phyloP scores from a whole-genome alignment of 2,888 invertebrate species.

The Dasypogon diadema region DNA sequence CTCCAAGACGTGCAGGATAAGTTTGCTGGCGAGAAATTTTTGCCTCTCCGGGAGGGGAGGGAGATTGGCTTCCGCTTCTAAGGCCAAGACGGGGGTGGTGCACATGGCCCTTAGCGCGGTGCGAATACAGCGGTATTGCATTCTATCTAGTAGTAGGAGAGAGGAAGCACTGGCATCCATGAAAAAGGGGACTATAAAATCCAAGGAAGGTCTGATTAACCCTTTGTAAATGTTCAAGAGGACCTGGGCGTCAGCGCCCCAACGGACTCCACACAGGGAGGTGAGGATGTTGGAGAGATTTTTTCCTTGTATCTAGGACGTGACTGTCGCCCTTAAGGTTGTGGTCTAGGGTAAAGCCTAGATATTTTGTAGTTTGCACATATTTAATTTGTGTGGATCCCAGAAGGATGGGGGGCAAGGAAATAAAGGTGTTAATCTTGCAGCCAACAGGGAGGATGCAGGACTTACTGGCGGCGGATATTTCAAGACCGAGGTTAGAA shows the following conservation, averaged over 20 bases:
- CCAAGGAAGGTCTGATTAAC: neutral
- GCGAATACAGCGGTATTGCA: neutral
- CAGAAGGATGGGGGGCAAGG: neutral
- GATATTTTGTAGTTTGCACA: neutral
- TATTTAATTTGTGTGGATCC: neutral
- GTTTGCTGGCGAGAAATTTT: no score
- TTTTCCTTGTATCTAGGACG: no score
- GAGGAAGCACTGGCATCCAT: neutral
- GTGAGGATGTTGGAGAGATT: neutral
- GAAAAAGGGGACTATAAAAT: neutral
- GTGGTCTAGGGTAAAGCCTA: no score
- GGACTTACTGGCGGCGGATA: neutral
- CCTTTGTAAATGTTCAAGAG: neutral
- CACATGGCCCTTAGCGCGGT: neutral
- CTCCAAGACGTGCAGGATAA: no score
- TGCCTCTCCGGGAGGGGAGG: neutral
- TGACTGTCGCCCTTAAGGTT: no score
- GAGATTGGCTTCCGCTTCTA: neutral
- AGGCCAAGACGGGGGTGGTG: neutral
- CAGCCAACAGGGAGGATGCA: fast-evolving
- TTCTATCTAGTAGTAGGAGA: neutral
- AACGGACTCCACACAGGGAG: neutral
- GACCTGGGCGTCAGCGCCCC: neutral
- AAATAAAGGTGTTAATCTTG: neutral
- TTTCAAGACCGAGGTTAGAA: neutral